Conservation (phyloP, 2,888 invertebrate genomes). For the Callinectes sapidus region DNA sequence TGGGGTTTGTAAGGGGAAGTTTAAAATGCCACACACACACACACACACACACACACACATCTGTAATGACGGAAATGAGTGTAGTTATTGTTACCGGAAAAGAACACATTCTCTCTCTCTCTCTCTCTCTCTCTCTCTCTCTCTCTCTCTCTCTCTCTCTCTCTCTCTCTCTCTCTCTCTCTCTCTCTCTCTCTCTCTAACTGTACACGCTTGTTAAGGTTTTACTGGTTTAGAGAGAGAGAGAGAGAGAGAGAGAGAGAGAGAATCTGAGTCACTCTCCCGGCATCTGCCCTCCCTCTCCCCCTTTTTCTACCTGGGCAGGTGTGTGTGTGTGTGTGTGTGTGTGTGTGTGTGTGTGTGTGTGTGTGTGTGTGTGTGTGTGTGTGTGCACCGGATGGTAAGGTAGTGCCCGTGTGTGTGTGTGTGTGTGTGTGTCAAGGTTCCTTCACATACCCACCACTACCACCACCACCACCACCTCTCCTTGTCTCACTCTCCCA, state of each 20-base stretch:
- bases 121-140: conserved; percentile 22
- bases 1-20: not conserved
- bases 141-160: conserved; percentile 23
- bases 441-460: not conserved
- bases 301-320: not conserved
- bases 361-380: conserved; percentile 29
- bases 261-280: conserved; percentile 13
- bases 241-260: conserved; percentile 16
- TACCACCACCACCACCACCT: not conserved
- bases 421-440: conserved; percentile 33
- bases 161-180: not conserved
- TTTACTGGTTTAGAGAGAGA: conserved; percentile 19
- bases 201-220: not conserved
- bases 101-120: not conserved
- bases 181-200: conserved; percentile 37
- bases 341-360: conserved; percentile 32
- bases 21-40: conserved; percentile 26
- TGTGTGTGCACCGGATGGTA: not conserved
- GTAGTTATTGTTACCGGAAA: conserved; percentile 43
- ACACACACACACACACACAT: conserved; percentile 42
- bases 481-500: not conserved
- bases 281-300: not conserved
- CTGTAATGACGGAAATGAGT: conserved; percentile 51
- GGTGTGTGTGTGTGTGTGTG: conserved; percentile 32
- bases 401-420: not conserved